Evolutionary conservation across 2,888 invertebrate genomes (phyloP), one percentile per base, ranked within the genome.

Genomic region (Lysandra coridon): DNA sequence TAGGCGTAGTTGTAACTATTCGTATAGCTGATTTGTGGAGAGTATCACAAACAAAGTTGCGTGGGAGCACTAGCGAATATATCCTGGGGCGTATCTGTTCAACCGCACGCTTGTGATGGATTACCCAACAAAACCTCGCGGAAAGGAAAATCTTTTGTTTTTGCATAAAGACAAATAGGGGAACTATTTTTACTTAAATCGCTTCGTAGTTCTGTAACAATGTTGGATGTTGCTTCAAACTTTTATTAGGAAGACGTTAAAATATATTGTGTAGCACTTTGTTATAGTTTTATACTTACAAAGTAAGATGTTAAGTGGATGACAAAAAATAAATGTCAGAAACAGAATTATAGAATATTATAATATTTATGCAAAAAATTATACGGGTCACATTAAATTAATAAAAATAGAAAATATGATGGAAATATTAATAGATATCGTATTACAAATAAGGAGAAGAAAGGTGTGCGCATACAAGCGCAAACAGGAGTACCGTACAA

Each of bases 61-160:
- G 33, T 69, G 33, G 33, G 14, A 12, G 14, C 12, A 69, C 69
- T 64, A 30, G 77, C 80, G 44, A 14, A 33, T 57, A 76, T 57
- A 76, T 76, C 53, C 33, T 53, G 17, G 23, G 49, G 76, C 76
- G 76, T 76, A 76, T 76, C 57, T 6, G 57, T 57, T 76, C 57
- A 76, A 1, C 33, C 76, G 23, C 53, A 37, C 53, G 57, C 76
- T 7, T 76, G 57, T 57, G 76, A 76, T 76, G 76, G 76, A 76
- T 76, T 57, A 76, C 53, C 76, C 76, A 57, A 57, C 53, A 76
- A 76, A 75, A 76, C 53, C 76, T 37, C 53, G 49, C 76, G 17
- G 53, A 57, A 33, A 76, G 76, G 76, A 76, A 53, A 76, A 76
- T 49, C 76, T 76, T 76, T 57, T 76, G 76, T 76, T 76, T 76